These are phyloP conservation scores for Umimayanthus chanpuru DNA, from an alignment of 92 coral and sea anemone genomes.

Conservation along the genomic window DNA sequence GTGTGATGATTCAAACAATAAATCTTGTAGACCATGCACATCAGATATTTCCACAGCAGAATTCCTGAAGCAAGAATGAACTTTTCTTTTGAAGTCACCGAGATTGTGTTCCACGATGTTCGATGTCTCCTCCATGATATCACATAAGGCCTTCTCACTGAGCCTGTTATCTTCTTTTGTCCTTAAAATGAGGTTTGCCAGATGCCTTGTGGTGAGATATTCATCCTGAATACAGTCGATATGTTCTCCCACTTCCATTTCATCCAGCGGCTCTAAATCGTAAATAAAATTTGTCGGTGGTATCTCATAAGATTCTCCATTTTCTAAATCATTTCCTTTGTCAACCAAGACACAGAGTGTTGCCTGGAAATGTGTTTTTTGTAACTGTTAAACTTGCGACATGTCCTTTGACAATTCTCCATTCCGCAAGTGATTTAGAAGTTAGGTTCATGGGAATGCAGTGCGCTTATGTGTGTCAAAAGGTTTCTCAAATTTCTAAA, in stretches of 20 bases:
- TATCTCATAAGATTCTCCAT: neutral
- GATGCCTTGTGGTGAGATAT: neutral
- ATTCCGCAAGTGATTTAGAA: conserved; percentile 15
- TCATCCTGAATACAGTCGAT: neutral
- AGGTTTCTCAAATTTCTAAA: neutral
- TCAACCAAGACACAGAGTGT: neutral
- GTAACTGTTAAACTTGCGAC: conserved; percentile 13
- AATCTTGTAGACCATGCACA: neutral
- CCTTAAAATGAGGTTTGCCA: neutral
- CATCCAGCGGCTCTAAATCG: neutral
- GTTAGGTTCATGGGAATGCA: conserved; percentile 11
- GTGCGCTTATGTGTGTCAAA: conserved; percentile 7
- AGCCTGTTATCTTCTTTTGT: neutral
- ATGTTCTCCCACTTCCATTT: neutral
- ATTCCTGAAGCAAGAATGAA: neutral
- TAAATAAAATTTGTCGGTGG: neutral
- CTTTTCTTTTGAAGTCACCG: neutral
- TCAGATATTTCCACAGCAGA: neutral
- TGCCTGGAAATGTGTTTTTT: neutral
- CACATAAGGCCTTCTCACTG: neutral
- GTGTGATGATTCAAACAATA: neutral
- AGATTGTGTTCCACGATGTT: neutral
- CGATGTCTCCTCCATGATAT: neutral
- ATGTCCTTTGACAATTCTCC: conserved; percentile 25
- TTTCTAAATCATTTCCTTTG: too few species aligned